Conservation (phyloP, 2,888 invertebrate species). For the Amphiduros pacificus region DNA sequence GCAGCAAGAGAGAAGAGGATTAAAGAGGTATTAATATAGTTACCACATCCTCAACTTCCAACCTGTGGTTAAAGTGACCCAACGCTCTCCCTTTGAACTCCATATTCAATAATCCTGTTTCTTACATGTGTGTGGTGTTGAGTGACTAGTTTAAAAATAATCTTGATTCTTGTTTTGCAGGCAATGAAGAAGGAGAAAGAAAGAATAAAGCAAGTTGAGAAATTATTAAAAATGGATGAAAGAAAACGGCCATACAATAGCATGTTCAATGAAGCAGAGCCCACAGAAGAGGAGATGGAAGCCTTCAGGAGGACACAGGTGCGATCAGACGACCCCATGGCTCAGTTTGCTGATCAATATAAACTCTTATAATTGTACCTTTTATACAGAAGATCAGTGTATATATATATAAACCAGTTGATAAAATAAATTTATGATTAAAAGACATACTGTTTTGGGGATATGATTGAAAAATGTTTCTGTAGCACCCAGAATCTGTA, state of each 20-base stretch:
- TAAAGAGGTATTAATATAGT: conserved; percentile 45
- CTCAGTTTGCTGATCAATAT: conserved; percentile 27
- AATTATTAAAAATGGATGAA: conserved; percentile 76
- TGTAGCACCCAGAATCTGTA: too few species aligned
- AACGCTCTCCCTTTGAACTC: too few species aligned
- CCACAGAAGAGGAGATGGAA: conserved; percentile 90
- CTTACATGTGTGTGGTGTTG: neutral
- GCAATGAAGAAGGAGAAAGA: conserved; percentile 48
- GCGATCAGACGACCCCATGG: conserved; percentile 80
- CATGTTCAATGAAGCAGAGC: conserved; percentile 70
- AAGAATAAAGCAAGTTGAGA: conserved; percentile 65
- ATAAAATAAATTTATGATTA: too few species aligned
- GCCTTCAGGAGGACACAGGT: conserved; percentile 85
- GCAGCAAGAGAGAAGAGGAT: conserved; percentile 38
- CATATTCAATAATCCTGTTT: too few species aligned
- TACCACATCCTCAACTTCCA: neutral
- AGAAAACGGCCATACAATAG: conserved; percentile 92
- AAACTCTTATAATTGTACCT: too few species aligned
- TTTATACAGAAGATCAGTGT: too few species aligned
- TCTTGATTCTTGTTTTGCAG: conserved; percentile 31
- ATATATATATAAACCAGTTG: too few species aligned
- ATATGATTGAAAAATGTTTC: too few species aligned
- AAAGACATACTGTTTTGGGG: too few species aligned
- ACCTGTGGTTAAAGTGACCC: too few species aligned
- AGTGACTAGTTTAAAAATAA: neutral